Evolutionary conservation across 64 coral and sea anemone species (phyloP).

Genomic region (Stichodactyla helianthus): DNA sequence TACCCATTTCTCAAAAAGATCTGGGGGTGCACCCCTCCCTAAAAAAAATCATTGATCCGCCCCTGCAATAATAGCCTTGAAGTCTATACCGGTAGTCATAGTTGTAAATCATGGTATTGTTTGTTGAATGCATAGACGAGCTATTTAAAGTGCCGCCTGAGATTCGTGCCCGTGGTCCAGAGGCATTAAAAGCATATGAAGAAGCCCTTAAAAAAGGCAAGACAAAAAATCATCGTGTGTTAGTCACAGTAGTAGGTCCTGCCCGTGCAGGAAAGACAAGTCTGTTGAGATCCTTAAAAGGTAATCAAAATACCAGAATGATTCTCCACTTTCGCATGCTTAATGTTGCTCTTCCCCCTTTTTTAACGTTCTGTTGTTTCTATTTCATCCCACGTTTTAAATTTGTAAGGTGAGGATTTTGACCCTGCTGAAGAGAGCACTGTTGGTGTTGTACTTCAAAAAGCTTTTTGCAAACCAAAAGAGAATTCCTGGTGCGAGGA

Average conservation of each 20-base stretch:
- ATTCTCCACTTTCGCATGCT: too few relatives aligned
- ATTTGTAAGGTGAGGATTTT: background rate
- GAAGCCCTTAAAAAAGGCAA: background rate
- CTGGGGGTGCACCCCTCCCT: too few relatives aligned
- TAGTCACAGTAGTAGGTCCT: too few relatives aligned
- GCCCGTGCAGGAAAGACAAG: conserved; percentile 8
- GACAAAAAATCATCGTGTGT: too few relatives aligned
- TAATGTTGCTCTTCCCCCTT: too few relatives aligned
- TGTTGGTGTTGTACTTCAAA: background rate
- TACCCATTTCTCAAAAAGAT: too few relatives aligned
- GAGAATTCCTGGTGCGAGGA: background rate
- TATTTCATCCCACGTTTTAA: background rate
- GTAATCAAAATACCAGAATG: background rate
- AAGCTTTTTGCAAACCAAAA: background rate
- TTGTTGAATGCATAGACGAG: too few relatives aligned
- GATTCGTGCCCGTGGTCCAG: background rate
- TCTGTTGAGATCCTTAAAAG: background rate
- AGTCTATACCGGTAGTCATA: too few relatives aligned
- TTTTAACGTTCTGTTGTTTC: background rate
- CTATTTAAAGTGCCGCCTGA: background rate
- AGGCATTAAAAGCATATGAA: background rate
- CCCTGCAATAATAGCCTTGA: too few relatives aligned
- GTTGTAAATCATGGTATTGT: too few relatives aligned
- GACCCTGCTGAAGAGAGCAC: background rate
- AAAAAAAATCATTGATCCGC: too few relatives aligned